Evolutionary conservation across 2,113 vertebrate genomes (phyloP), one percentile per base, ranked within the genome.

Genomic region (Amphiprion percula): DNA sequence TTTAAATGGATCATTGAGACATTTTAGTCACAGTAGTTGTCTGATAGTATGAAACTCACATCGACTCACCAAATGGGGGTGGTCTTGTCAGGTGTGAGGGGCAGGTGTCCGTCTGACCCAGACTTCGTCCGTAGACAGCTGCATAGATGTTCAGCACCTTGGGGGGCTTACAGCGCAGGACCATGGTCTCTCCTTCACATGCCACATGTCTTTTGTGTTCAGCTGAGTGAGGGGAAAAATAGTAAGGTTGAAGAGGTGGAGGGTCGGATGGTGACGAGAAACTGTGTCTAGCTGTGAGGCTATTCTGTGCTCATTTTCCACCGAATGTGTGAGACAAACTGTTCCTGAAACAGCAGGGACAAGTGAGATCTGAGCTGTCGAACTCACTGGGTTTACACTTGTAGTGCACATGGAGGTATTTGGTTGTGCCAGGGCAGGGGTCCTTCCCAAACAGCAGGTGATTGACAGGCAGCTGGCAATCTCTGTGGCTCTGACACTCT

Each of bases 371-470:
- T 33, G 23, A 63, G 50, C 49, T 7, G 26, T 47, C 26, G 14
- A 89, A 97, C 97, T 96, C 95, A 99, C 98, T 97, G 91, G 98
- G 97, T 92, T 98, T 97, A 92, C 98, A 99, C 93, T 97, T 99
- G 95, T 98, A 99, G 89, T 96, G 95, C 87, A 99, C 97, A 87
- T 97, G 94, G 90, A 99, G 97, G 94, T 97, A 96, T 94, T 99
- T 99, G 95, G 92, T 92, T 55, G 92, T 96, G 86, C 96, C 98
- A 75, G 98, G 98, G 85, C 97, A 99, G 63, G 96, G 96, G 93
- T 99, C 97, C 86, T 91, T 94, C 89, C 98, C 98, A 93, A 99
- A 99, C 86, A 98, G 94, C 87, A 96, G 96, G 94, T 96, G 97
- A 94, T 95, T 97, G 90, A 99, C 97, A 88, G 95, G 95, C 54